phyloP scores from a whole-genome alignment of 2,888 invertebrate species.

The Pollenia angustigena region DNA sequence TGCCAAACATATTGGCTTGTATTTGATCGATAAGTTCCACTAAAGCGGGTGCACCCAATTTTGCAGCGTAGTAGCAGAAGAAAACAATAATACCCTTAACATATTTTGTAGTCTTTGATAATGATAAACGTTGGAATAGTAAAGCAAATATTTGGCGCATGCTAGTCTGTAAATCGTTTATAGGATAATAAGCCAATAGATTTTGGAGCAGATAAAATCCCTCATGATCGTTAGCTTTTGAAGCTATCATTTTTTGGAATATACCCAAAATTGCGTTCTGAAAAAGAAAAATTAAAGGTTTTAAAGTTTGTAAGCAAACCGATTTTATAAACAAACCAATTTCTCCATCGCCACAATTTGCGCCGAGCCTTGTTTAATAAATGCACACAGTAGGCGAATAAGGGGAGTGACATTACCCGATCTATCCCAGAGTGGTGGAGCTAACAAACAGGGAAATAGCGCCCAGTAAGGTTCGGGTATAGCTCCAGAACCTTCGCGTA shows the following conservation, averaged over 20 bases:
- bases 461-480: slow-evolving; percentile 94
- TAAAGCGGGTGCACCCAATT: slow-evolving; percentile 90
- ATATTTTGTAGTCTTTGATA: slow-evolving; percentile 97
- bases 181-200: slow-evolving; percentile 92
- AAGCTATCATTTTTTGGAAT: slow-evolving; percentile 98
- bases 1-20: slow-evolving; percentile 96
- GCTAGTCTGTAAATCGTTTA: slow-evolving; percentile 89
- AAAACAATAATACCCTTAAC: slow-evolving; percentile 95
- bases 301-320: not conserved
- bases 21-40: slow-evolving; percentile 93
- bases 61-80: slow-evolving; percentile 93
- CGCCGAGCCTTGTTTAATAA: slow-evolving; percentile 89
- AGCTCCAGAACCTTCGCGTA: slow-evolving; percentile 85
- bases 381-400: slow-evolving; percentile 95
- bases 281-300: slow-evolving; percentile 74
- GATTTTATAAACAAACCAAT: slow-evolving; percentile 85
- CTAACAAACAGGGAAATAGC: slow-evolving; percentile 94
- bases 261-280: slow-evolving; percentile 94
- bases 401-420: slow-evolving; percentile 97
- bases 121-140: slow-evolving; percentile 96
- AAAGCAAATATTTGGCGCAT: slow-evolving; percentile 95
- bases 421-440: slow-evolving; percentile 96
- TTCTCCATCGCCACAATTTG: slow-evolving; percentile 89
- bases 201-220: slow-evolving; percentile 96
- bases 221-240: slow-evolving; percentile 97